Percentiles rank a stretch among this genome's conserved stretches.
These are phyloP conservation scores for Acutogordius australiensis DNA, from an alignment of 2,888 invertebrate species.

Conservation along the genomic window DNA sequence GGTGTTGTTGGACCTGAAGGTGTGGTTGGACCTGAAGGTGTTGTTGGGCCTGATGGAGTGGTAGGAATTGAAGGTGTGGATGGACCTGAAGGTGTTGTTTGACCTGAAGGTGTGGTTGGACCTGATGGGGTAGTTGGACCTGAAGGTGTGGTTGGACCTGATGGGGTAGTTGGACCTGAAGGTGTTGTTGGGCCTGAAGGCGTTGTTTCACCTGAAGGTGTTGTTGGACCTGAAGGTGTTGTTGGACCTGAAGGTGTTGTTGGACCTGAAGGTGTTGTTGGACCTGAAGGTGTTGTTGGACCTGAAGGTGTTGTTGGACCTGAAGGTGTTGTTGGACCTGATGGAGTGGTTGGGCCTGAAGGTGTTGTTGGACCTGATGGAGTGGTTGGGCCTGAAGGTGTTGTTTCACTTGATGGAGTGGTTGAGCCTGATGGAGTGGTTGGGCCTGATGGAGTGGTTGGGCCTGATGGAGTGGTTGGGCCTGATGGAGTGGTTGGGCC, in stretches of 20 bases:
- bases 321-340: conserved; percentile 7
- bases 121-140: neutral
- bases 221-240: neutral
- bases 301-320: neutral
- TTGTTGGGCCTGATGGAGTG: neutral
- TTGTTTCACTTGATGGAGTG: neutral
- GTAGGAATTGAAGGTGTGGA: neutral
- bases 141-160: neutral
- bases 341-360: neutral
- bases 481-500: neutral
- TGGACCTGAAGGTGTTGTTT: neutral
- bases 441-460: conserved; percentile 1
- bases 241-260: conserved; percentile 6
- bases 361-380: neutral
- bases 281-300: neutral
- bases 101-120: neutral
- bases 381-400: conserved; percentile 4
- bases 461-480: neutral
- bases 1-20: neutral
- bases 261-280: neutral
- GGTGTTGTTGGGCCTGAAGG: neutral
- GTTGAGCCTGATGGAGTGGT: neutral
- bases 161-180: neutral
- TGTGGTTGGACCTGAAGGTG: conserved; percentile 3
- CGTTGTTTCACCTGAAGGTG: neutral